Base-by-base conservation (phyloP, 2,888 invertebrate genomes). In the Corythucha ciliata region DNA sequence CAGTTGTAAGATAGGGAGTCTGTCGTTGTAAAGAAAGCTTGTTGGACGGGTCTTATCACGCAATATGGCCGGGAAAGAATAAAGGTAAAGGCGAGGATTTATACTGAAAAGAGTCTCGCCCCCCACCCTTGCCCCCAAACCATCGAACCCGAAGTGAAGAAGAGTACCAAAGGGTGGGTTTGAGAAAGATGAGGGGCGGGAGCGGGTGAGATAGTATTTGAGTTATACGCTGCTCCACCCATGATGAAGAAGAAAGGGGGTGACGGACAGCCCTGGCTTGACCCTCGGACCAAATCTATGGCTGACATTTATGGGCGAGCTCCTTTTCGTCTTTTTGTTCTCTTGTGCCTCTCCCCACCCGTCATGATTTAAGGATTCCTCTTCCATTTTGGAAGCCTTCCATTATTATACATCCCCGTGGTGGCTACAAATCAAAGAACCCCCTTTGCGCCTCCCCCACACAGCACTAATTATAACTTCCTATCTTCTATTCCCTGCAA, bases 321-420 rank as follows among this genome's bases (percentile, higher is more conserved):
- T 54, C 56, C 57, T 55, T 56, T 58, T 54, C 53, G 54, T 55
- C 57, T 57, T 58, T 56, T 56, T 56, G 56, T 56, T 56, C 56
- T 56, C 40, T 39, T 25, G 53, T 42, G 24, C 33, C 45, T 10
- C 25, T 50, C 39, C 20, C 18, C 52, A 37, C 41, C 50, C 41
- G 49, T 48, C 48, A 56, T 58, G 58, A 58, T 58, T 58, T 58
- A 58, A 51, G 49, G 57, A 54, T 54, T 55, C 53, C 58, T 57
- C 58, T 54, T 57, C 58, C 58, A 58, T 58, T 58, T 57, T 58
- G 58, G 58, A 58, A 58, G 58, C 52, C 55, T 58, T 58, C 58
- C 58, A 58, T 58, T 58, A 58, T 58, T 57, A 58, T 54, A 55
- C 57, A 55, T 53, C 56, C 47, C 54, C 50, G 27, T 29, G 47